phyloP scores from a whole-genome alignment of 2,113 vertebrate genomes.

The Globicephala melas region DNA sequence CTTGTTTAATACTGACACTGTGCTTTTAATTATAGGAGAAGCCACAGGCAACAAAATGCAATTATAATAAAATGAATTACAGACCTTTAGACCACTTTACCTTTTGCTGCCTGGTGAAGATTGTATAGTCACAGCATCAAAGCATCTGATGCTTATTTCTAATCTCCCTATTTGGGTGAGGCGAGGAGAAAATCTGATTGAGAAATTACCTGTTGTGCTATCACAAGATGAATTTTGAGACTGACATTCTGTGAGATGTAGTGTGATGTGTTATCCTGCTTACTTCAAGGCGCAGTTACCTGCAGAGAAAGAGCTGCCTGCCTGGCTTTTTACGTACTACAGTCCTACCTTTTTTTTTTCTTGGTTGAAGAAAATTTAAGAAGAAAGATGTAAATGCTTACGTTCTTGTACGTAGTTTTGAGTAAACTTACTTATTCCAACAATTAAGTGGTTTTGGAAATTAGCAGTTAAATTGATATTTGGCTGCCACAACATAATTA shows the following conservation, averaged over 20 bases:
- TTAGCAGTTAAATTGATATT: background rate
- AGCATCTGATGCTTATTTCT: conserved; percentile 42
- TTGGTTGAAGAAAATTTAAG: background rate
- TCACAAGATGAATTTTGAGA: conserved; percentile 29
- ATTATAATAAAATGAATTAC: conserved; percentile 55
- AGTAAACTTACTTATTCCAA: background rate
- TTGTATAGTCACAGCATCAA: conserved; percentile 19
- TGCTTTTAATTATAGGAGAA: conserved; percentile 69
- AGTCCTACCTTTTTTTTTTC: background rate
- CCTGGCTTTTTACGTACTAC: conserved; percentile 34
- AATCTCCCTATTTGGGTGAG: conserved; percentile 30
- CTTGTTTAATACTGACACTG: conserved; percentile 50
- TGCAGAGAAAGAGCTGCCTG: conserved; percentile 11
- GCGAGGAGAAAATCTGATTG: conserved; percentile 4
- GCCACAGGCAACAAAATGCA: conserved; percentile 53
- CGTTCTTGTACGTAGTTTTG: background rate
- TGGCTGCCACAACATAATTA: background rate
- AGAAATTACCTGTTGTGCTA: conserved; percentile 53
- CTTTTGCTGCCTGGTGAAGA: conserved; percentile 56
- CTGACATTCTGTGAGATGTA: background rate
- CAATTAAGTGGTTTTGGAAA: background rate
- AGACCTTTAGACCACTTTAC: conserved; percentile 33
- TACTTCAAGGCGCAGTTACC: background rate
- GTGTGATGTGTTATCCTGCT: background rate
- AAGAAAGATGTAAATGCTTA: background rate